Evolutionary conservation across 2,113 vertebrate species (phyloP).

Genomic region (Lethenteron camtschaticum): DNA sequence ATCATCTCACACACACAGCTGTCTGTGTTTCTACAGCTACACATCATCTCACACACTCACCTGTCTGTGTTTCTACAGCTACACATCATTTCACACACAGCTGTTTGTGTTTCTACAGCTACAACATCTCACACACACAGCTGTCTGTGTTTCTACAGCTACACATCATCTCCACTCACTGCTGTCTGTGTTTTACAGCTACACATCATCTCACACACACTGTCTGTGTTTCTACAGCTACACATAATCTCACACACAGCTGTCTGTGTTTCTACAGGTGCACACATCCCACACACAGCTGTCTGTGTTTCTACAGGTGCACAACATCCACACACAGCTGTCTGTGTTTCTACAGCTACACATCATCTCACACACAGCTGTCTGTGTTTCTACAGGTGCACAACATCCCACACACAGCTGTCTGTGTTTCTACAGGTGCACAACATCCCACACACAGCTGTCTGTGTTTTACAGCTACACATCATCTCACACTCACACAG

Average conservation of each 20-base stretch:
- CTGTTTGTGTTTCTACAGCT: background rate
- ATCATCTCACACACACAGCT: background rate
- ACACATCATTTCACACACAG: background rate
- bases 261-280: background rate
- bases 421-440: background rate
- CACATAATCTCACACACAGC: background rate
- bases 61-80: background rate
- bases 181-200: background rate
- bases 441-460: background rate
- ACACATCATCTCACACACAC: background rate
- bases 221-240: background rate
- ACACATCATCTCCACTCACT: background rate
- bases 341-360: background rate
- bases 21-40: background rate
- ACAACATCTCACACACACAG: background rate
- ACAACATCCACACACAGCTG: background rate
- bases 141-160: background rate
- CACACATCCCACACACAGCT: background rate
- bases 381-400: background rate
- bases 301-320: background rate
- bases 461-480: background rate
- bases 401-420: background rate
- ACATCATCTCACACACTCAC: background rate
- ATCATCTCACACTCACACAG: background rate
- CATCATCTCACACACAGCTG: background rate